Conservation (phyloP, 2,113 vertebrate genomes). For the Anthoscopus minutus region DNA sequence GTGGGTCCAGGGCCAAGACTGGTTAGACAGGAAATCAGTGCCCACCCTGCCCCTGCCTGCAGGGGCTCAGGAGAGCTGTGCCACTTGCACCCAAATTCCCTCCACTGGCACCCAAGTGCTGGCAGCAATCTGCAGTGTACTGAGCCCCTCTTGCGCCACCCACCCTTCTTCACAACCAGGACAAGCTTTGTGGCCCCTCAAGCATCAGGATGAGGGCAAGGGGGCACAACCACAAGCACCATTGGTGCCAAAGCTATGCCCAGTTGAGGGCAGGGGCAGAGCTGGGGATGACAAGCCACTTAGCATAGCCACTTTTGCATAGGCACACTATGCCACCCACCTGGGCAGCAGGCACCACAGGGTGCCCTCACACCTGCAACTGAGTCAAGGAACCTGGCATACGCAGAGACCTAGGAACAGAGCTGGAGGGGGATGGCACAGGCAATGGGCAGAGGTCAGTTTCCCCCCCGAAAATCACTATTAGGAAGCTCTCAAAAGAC, state of each 20-base stretch:
- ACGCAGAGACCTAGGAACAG: accelerated
- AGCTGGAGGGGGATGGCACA: not conserved
- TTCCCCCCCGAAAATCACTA: accelerated
- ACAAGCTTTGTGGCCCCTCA: not conserved
- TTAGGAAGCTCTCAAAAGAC: not conserved
- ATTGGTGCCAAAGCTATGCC: not conserved
- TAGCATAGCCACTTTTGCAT: not conserved
- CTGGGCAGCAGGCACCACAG: not conserved
- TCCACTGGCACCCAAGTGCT: not conserved
- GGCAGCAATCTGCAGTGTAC: not conserved
- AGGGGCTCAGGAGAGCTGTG: not conserved
- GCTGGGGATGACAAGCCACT: not conserved
- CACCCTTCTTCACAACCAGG: not conserved
- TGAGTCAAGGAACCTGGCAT: not conserved
- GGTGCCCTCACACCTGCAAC: not conserved
- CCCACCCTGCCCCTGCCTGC: not conserved
- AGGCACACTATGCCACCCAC: not conserved
- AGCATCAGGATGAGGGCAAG: not conserved
- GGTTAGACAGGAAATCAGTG: accelerated
- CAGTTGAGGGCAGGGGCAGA: not conserved
- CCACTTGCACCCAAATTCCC: not conserved
- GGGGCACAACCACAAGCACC: accelerated
- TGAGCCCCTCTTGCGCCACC: not conserved
- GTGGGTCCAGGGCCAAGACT: not conserved
- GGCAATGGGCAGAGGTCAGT: not conserved